Percentiles rank a stretch among this genome's conserved stretches.
Evolutionary conservation across 2,888 invertebrate species (phyloP).

Genomic region (Melipona bicolor): DNA sequence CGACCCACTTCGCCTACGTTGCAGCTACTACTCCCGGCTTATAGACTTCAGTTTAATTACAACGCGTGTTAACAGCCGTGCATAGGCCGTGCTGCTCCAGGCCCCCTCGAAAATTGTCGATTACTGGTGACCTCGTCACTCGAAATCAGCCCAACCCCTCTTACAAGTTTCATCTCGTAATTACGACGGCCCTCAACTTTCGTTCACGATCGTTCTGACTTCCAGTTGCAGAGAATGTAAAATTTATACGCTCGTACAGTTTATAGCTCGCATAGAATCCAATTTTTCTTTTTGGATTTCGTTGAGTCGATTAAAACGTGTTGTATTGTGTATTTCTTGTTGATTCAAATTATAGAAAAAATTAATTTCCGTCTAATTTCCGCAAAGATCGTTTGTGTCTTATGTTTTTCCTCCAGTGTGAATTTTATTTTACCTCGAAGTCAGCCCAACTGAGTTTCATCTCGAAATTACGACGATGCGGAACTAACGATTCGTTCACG

Average conservation of each 20-base stretch:
- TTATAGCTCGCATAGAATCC: too few relatives aligned
- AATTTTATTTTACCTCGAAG: constrained; percentile 14
- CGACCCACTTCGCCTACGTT: constrained; percentile 71
- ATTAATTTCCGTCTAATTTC: too few relatives aligned
- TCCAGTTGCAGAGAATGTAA: neutral
- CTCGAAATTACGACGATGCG: too few relatives aligned
- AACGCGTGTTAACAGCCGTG: constrained; percentile 62
- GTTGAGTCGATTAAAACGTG: too few relatives aligned
- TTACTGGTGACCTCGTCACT: constrained; percentile 51
- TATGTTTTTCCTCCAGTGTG: too few relatives aligned
- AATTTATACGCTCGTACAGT: too few relatives aligned
- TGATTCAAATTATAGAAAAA: too few relatives aligned
- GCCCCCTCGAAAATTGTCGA: constrained; percentile 62
- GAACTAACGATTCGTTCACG: neutral
- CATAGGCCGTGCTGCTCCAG: constrained; percentile 44
- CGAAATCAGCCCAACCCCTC: neutral
- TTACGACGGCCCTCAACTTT: neutral
- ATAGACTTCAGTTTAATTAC: constrained; percentile 78
- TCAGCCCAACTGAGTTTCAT: neutral
- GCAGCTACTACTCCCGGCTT: constrained; percentile 58
- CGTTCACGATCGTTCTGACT: neutral
- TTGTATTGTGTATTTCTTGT: too few relatives aligned
- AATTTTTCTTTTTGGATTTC: too few relatives aligned
- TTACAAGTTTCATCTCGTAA: constrained; percentile 3
- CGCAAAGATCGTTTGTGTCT: too few relatives aligned